phyloP scores from a whole-genome alignment of 2,797 vertebrate species.

The Chlorospingus semifuscus region DNA sequence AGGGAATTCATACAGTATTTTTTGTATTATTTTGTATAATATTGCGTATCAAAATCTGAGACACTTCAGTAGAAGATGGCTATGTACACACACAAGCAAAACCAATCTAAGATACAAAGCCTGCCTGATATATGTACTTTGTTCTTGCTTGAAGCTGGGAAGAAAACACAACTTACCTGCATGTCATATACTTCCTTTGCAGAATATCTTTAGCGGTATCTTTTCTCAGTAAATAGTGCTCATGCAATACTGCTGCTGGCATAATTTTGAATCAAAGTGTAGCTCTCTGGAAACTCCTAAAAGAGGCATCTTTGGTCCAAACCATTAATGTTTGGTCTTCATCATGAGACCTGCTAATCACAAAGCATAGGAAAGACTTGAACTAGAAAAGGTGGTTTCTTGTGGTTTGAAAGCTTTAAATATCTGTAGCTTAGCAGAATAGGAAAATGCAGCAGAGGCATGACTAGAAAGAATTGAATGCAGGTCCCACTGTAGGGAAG shows the following conservation, averaged over 20 bases:
- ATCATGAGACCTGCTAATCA: neutral
- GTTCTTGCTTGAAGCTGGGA: neutral
- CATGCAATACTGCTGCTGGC: neutral
- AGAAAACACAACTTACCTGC: neutral
- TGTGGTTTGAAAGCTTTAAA: neutral
- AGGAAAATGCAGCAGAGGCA: neutral
- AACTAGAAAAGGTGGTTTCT: neutral
- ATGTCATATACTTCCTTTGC: neutral
- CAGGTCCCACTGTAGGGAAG: neutral
- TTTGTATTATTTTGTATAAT: neutral
- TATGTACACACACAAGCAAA: neutral
- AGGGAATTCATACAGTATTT: neutral
- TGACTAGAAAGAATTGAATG: neutral
- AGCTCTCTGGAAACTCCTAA: neutral
- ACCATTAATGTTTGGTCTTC: neutral
- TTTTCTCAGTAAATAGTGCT: neutral
- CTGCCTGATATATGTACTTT: neutral
- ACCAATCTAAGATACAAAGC: neutral
- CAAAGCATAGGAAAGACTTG: neutral
- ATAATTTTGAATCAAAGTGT: neutral
- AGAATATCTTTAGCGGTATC: neutral
- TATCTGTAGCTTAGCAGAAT: neutral
- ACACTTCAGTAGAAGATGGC: neutral
- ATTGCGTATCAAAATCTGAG: neutral
- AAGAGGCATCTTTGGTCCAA: neutral